These are phyloP conservation scores for human DNA, from an alignment of 2,113 vertebrate species.

Conservation along the genomic window DNA sequence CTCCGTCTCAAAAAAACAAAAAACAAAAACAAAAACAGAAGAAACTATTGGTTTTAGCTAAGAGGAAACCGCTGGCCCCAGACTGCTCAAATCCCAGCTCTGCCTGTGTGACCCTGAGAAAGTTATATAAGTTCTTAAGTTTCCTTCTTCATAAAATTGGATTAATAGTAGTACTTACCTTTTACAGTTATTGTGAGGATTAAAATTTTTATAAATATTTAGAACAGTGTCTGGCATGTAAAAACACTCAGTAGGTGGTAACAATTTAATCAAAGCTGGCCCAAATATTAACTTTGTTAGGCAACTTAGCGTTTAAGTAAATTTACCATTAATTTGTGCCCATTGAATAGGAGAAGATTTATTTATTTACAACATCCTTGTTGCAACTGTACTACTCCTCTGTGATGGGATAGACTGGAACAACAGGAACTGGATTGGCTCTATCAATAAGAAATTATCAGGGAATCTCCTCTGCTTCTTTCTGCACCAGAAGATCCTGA, in stretches of 20 bases:
- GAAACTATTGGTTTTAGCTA: background rate
- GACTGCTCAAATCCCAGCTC: background rate
- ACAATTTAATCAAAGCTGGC: background rate
- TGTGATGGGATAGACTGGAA: background rate
- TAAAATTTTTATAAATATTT: background rate
- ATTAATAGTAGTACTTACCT: background rate
- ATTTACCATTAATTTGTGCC: background rate
- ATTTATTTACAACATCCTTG: background rate
- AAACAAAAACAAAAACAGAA: background rate
- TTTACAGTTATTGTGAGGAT: background rate
- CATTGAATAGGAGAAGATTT: background rate
- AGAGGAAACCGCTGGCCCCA: background rate
- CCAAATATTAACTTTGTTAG: background rate
- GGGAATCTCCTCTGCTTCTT: background rate
- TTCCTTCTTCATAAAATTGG: background rate
- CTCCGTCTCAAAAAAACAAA: no score
- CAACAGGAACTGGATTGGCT: background rate
- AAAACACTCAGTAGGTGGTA: background rate
- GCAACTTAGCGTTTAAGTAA: background rate
- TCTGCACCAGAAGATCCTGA: background rate
- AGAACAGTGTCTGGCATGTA: background rate
- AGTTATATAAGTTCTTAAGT: background rate
- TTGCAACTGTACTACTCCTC: background rate
- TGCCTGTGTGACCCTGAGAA: background rate
- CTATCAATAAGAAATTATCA: background rate